Evolutionary conservation across 2,888 invertebrate species (phyloP).

Genomic region (Drosophila atroscutellata): DNA sequence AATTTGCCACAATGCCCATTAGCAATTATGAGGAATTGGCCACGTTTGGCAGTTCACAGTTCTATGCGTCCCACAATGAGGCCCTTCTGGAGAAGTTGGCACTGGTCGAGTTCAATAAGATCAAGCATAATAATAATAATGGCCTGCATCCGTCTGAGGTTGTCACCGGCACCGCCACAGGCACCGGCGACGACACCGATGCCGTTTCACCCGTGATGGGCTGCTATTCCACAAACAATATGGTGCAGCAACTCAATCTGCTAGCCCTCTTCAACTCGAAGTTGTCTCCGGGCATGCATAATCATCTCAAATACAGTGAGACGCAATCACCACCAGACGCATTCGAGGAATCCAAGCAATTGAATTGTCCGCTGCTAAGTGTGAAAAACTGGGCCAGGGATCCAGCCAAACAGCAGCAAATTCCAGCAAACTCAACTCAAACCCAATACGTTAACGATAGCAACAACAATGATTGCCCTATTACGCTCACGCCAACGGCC

Average conservation of each 20-base stretch:
- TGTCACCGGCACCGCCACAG: not conserved
- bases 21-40: conserved; percentile 75
- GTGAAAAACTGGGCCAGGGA: conserved; percentile 83
- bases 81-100: conserved; percentile 81
- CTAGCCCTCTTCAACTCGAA: conserved; percentile 86
- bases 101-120: conserved; percentile 66
- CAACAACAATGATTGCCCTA: conserved; percentile 67
- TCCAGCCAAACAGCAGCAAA: conserved; percentile 58
- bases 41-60: conserved; percentile 70
- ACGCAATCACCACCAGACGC: not conserved
- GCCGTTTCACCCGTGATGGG: conserved; percentile 85
- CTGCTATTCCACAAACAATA: conserved; percentile 84
- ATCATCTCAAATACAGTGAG: conserved; percentile 32
- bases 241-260: conserved; percentile 86
- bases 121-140: conserved; percentile 75
- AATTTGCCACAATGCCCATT: conserved; percentile 64
- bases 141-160: conserved; percentile 52
- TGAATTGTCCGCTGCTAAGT: conserved; percentile 68
- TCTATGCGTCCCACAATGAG: conserved; percentile 76
- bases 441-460: conserved; percentile 65
- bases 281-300: conserved; percentile 53
- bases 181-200: conserved; percentile 13
- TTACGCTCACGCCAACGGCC: conserved; percentile 19
- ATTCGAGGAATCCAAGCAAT: conserved; percentile 48
- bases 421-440: conserved; percentile 13